Conservation (phyloP, 2,113 vertebrate genomes). For the Chlamydotis undulata region DNA sequence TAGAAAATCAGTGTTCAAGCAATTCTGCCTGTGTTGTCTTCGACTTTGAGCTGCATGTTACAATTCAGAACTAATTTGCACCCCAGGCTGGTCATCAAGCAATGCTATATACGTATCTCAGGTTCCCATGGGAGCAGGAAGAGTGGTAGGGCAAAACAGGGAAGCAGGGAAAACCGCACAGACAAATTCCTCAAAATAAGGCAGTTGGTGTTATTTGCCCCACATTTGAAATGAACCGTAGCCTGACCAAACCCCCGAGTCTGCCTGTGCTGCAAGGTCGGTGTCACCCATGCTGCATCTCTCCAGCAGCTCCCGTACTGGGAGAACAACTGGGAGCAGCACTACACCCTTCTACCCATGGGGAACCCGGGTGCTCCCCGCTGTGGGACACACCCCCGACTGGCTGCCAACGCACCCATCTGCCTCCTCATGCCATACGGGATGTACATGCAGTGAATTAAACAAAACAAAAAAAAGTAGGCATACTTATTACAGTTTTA, state of each 20-base stretch:
- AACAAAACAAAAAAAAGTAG: background rate
- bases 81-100: background rate
- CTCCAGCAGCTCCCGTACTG: background rate
- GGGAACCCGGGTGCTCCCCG: fast-evolving
- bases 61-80: too few species aligned
- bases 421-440: fast-evolving
- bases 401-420: fast-evolving
- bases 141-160: background rate
- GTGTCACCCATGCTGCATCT: too few species aligned
- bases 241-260: background rate
- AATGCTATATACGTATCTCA: background rate
- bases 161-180: fast-evolving
- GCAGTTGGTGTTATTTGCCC: background rate
- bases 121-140: background rate
- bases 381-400: fast-evolving
- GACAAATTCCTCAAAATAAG: background rate
- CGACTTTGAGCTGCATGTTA: background rate
- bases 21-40: background rate
- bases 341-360: too few species aligned
- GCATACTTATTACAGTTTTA: background rate
- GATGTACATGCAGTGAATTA: fast-evolving
- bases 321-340: background rate
- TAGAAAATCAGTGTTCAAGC: background rate
- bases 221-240: background rate
- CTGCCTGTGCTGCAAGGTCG: fast-evolving